A percentile compares a stretch with the other conserved stretches of the same genome.
Evolutionary conservation across 1,140 invertebrate species (phyloP).

Genomic region (Heliconius hewitsoni): DNA sequence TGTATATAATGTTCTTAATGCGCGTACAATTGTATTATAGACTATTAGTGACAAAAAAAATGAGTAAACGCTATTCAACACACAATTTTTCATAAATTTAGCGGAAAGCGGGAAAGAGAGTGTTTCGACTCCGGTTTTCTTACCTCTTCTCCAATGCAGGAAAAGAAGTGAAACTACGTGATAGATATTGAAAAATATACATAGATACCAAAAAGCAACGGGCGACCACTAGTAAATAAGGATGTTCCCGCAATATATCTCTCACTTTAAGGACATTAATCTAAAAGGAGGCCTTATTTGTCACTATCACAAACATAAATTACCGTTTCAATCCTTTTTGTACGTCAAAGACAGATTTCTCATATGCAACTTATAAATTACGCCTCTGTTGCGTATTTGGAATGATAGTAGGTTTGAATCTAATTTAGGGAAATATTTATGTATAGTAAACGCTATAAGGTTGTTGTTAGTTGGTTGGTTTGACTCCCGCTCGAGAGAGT

Average conservation of each 20-base stretch:
- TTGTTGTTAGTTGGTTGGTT: no score
- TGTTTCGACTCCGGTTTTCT: background rate
- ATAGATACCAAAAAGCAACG: background rate
- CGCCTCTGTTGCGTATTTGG: background rate
- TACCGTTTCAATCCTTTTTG: background rate
- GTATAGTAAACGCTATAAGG: no score
- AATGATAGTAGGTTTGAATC: no score
- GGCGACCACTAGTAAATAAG: background rate
- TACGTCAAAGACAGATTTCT: background rate
- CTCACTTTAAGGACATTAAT: constrained; percentile 4
- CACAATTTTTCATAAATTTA: no score
- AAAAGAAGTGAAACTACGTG: no score
- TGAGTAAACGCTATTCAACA: no score
- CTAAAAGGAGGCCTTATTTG: constrained; percentile 12
- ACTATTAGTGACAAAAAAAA: no score
- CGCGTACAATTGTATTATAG: no score
- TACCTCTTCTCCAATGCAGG: background rate
- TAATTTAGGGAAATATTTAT: no score
- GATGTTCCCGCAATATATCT: constrained; percentile 4
- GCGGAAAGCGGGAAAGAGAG: background rate
- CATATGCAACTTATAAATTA: background rate
- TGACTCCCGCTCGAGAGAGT: no score
- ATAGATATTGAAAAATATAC: background rate
- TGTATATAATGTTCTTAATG: no score
- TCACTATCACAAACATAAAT: constrained; percentile 15